Evolutionary conservation across 2,888 invertebrate genomes (phyloP).

Genomic region (Arctia plantaginis): DNA sequence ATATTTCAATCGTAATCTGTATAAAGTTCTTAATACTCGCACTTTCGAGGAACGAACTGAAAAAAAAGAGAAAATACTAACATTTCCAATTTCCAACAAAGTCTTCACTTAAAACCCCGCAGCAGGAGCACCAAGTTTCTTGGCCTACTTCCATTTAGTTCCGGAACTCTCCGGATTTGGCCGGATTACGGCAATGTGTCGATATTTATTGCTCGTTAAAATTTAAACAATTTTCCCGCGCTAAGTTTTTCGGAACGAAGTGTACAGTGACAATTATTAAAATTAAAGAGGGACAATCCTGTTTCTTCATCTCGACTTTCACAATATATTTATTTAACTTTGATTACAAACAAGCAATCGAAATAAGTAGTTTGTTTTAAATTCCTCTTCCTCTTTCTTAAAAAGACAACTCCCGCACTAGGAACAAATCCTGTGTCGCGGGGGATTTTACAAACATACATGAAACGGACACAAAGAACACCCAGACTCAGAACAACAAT

Average conservation of each 20-base stretch:
- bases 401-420: no score
- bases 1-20: constrained; percentile 5
- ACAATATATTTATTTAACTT: neutral
- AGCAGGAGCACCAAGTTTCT: constrained; percentile 23
- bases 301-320: neutral
- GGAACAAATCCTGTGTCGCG: no score
- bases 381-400: no score
- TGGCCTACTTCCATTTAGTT: constrained; percentile 36
- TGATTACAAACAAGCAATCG: neutral
- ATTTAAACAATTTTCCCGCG: constrained; percentile 52
- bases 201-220: constrained; percentile 64
- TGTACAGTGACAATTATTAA: constrained; percentile 23
- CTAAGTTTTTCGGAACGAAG: constrained; percentile 26
- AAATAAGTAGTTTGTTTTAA: neutral
- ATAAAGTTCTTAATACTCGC: neutral
- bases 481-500: no score
- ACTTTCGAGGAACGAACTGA: neutral
- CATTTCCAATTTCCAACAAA: constrained; percentile 7
- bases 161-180: constrained; percentile 19
- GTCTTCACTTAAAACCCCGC: constrained; percentile 11
- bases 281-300: neutral
- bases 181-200: constrained; percentile 55
- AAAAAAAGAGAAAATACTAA: constrained; percentile 3
- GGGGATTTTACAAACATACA: no score
- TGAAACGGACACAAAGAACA: no score